Conservation (phyloP, 1,140 invertebrate genomes). For the Homalodisca vitripennis region DNA sequence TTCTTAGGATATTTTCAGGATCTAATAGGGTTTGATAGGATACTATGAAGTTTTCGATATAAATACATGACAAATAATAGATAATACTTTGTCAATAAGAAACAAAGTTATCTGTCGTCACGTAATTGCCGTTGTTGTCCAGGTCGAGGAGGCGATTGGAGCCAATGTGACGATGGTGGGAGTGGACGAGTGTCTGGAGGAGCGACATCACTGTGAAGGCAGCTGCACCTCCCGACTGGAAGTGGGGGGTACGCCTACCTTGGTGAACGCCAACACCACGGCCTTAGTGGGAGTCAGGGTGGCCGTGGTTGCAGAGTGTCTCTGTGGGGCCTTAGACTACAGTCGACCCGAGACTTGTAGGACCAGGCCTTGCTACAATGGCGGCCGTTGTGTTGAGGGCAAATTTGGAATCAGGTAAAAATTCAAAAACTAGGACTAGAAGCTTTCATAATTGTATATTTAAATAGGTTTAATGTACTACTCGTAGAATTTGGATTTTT, state of each 20-base stretch:
- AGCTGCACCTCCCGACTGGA: constrained; percentile 92
- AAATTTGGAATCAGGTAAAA: constrained; percentile 76
- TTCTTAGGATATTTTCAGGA: too few relatives aligned
- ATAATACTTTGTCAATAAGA: too few relatives aligned
- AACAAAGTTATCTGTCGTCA: too few relatives aligned
- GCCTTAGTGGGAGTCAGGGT: constrained; percentile 90
- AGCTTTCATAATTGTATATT: too few relatives aligned
- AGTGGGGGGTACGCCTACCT: constrained; percentile 83
- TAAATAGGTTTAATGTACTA: too few relatives aligned
- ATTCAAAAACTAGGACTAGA: too few relatives aligned
- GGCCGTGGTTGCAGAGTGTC: constrained; percentile 85
- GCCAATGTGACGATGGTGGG: constrained; percentile 97
- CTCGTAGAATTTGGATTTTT: too few relatives aligned
- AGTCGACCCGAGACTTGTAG: constrained; percentile 86
- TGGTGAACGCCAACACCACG: constrained; percentile 96
- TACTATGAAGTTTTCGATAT: too few relatives aligned
- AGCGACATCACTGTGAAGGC: constrained; percentile 93
- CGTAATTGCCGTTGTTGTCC: too few relatives aligned
- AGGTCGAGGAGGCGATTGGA: constrained; percentile 89
- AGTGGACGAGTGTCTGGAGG: constrained; percentile 95
- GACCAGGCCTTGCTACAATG: constrained; percentile 90
- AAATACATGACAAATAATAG: too few relatives aligned
- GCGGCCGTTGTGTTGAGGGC: constrained; percentile 88
- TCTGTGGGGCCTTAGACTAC: constrained; percentile 88
- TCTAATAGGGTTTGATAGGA: too few relatives aligned